Evolutionary conservation across 2,888 invertebrate species (phyloP).

Genomic region (Anorthoa munda): DNA sequence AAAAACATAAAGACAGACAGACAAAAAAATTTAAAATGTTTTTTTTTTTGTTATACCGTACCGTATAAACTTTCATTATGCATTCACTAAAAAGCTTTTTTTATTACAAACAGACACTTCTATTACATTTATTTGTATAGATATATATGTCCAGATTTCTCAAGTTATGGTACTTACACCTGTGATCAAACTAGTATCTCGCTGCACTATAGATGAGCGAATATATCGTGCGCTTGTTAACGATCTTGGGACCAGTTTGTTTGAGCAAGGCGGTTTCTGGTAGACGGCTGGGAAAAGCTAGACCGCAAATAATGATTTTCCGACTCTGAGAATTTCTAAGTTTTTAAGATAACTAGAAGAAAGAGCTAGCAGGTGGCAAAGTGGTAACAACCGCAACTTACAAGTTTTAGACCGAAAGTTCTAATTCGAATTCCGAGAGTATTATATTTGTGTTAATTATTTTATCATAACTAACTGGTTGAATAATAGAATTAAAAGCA

Average conservation of each 20-base stretch:
- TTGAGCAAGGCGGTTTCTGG: slow-evolving; percentile 45
- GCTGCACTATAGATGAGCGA: slow-evolving; percentile 46
- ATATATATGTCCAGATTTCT: slow-evolving; percentile 31
- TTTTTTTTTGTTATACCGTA: no score
- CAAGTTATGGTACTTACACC: slow-evolving; percentile 39
- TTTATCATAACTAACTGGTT: no score
- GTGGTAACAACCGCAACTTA: neutral
- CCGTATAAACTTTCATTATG: no score
- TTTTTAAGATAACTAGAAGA: slow-evolving; percentile 2
- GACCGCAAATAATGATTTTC: slow-evolving; percentile 38
- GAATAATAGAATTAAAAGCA: neutral
- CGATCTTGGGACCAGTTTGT: slow-evolving; percentile 54
- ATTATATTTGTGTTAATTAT: no score
- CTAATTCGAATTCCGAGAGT: no score
- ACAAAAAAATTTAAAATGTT: no score
- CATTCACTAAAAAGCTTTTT: no score
- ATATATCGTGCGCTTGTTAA: slow-evolving; percentile 52
- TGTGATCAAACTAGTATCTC: slow-evolving; percentile 49
- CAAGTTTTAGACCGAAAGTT: no score
- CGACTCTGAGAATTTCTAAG: slow-evolving; percentile 37
- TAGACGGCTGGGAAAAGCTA: slow-evolving; percentile 39
- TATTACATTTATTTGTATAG: no score
- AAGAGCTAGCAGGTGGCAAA: neutral
- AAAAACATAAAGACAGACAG: no score
- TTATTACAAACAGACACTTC: no score